A percentile compares a stretch with the other conserved stretches of the same genome.
Evolutionary conservation across 1,140 invertebrate species (phyloP).

Genomic region (Dysdera silvatica): DNA sequence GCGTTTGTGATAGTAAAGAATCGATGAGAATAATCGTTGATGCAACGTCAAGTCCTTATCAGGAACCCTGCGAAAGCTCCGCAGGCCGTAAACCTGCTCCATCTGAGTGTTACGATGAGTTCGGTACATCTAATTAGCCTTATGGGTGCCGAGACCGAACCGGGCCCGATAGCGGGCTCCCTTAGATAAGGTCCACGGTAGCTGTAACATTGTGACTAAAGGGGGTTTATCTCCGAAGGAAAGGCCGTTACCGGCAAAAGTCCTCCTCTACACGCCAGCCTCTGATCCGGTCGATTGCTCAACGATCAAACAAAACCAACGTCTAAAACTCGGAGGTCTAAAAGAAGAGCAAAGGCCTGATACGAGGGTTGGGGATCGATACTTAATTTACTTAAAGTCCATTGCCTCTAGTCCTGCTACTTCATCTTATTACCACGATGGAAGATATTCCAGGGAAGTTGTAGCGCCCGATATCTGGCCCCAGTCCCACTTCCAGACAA

Average conservation of each 20-base stretch:
- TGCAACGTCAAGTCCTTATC: no score
- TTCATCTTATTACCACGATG: conserved; percentile 23
- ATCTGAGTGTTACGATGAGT: neutral
- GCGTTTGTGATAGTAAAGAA: no score
- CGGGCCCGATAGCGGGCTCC: conserved; percentile 3
- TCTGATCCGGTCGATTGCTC: conserved; percentile 12
- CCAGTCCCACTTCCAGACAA: no score
- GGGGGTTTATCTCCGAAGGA: conserved; percentile 13
- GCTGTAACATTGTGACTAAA: conserved; percentile 16
- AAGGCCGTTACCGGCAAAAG: neutral
- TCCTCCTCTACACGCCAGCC: no score
- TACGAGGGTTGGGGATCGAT: conserved; percentile 14
- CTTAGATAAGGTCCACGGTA: conserved; percentile 3
- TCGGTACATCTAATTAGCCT: conserved; percentile 25
- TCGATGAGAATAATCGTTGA: no score
- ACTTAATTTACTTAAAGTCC: conserved; percentile 24
- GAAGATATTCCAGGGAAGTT: no score
- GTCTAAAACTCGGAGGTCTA: neutral
- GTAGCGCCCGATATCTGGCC: no score
- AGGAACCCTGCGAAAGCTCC: neutral
- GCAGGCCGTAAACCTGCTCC: neutral
- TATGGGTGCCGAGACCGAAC: conserved; percentile 3
- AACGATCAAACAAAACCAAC: conserved; percentile 15
- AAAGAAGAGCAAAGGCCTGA: neutral
- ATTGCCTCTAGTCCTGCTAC: conserved; percentile 12